Evolutionary conservation across 2,113 vertebrate species (phyloP), one percentile per base, ranked within the genome.

Genomic region (Pluvialis apricaria): DNA sequence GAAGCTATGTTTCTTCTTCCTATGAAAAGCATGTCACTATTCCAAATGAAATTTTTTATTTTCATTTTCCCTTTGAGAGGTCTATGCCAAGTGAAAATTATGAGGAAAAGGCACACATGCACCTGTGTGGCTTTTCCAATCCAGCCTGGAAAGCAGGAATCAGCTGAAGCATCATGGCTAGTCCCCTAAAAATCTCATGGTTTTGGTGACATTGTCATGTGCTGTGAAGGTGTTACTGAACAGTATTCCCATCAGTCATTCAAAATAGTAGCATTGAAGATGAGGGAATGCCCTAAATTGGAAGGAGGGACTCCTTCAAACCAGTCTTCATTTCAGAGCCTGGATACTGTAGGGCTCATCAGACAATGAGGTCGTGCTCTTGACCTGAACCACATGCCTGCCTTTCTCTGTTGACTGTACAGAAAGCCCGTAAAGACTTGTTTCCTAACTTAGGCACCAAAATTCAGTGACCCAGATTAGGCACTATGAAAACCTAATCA

Each of bases 181-280:
- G 12, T 42, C 49, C 31, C 52, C 36, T 34, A 16, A 7, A 76
- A 55, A 61, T 60, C 44, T 55, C 29, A 16, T 72, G 26, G 42
- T n/a, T 32, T 11, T 32, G 7, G n/a, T 34, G 62, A 38, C 5
- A 2, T 17, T 13, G 6, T 77, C 0, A 0, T 45, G 11, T 47
- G 42, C 38, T 82, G 8, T 42, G 29, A 54, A 78, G 57, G 8
- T 21, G 16, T 34, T 31, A 25, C 28, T 84, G 61, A 47, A 36
- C 6, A 36, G 13, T 40, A 25, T 38, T 90, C 38, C 42, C 17
- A 9, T 68, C 22, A 29, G 20, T 66, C 45, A 62, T 28, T 76
- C 22, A 45, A 38, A 82, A 22, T 6, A 29, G 24, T 44, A 61
- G 21, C 55, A 57, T 15, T 79, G 61, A 68, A 88, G n/a, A 36